A percentile compares a stretch with the other conserved stretches of the same genome.
Evolutionary conservation across 2,113 vertebrate genomes (phyloP).

Genomic region (Gasterosteus aculeatus): DNA sequence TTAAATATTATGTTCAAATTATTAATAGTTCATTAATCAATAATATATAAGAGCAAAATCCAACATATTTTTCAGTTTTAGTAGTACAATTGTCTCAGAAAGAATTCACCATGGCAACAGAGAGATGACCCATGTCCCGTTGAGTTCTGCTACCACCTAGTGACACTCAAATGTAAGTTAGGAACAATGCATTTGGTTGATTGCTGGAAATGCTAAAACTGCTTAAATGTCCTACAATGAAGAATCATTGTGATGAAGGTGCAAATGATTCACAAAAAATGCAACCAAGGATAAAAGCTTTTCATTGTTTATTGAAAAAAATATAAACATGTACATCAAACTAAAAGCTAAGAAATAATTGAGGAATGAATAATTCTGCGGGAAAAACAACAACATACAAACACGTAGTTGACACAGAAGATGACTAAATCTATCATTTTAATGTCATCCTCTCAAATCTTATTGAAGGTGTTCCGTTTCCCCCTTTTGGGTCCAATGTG

Average conservation of each 20-base stretch:
- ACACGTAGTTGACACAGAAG: background rate
- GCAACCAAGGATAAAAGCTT: background rate
- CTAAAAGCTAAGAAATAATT: background rate
- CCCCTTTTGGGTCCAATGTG: background rate
- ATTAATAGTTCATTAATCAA: too few species aligned
- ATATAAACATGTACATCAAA: background rate
- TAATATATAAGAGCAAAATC: background rate
- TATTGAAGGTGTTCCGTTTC: too few species aligned
- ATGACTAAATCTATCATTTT: background rate
- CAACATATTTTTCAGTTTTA: background rate
- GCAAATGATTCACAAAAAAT: background rate
- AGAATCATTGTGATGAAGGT: background rate
- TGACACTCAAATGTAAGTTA: slow-evolving; percentile 6
- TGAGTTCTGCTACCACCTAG: slow-evolving; percentile 59
- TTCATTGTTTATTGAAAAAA: slow-evolving; percentile 10
- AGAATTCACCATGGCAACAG: background rate
- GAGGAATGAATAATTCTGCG: background rate
- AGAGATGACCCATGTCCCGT: background rate
- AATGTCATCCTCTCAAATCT: background rate
- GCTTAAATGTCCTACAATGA: background rate
- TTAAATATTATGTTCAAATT: background rate
- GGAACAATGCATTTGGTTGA: background rate
- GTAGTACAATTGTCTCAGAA: background rate
- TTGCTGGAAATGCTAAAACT: background rate
- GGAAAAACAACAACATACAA: background rate